Conservation (phyloP, 2,888 invertebrate species). For the Epirrhoe tristata region DNA sequence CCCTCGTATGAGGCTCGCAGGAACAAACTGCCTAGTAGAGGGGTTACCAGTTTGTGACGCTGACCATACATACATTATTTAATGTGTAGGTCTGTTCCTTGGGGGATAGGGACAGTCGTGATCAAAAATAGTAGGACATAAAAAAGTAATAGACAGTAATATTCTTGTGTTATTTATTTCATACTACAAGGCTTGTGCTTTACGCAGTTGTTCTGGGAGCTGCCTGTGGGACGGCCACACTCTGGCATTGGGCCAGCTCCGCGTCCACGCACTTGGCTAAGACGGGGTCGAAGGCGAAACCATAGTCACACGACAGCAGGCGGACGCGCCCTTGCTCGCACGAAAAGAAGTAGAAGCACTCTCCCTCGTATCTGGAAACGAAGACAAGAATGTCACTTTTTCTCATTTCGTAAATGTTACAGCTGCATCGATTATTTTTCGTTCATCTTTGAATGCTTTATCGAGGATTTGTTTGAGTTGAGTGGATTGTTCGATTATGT, state of each 20-base stretch:
- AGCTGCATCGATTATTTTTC: too few species aligned
- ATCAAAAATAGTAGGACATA: too few species aligned
- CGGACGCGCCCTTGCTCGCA: constrained; percentile 61
- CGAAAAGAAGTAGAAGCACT: constrained; percentile 68
- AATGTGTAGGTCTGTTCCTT: too few species aligned
- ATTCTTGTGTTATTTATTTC: background rate
- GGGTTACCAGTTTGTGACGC: too few species aligned
- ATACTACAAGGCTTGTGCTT: background rate
- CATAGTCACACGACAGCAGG: constrained; percentile 65
- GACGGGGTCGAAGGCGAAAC: constrained; percentile 61
- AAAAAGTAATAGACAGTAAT: background rate
- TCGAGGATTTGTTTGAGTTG: background rate
- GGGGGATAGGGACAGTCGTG: too few species aligned
- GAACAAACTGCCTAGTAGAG: too few species aligned
- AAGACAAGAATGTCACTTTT: background rate
- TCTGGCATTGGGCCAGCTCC: constrained; percentile 44
- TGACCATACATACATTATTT: too few species aligned
- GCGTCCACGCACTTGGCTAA: constrained; percentile 56
- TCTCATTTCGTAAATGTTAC: background rate
- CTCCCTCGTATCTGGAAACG: constrained; percentile 56
- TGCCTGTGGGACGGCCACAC: background rate
- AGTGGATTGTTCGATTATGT: background rate
- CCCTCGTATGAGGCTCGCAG: too few species aligned
- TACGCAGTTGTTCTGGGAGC: background rate
- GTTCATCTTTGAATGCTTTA: too few species aligned